A percentile compares a stretch with the other conserved stretches of the same genome.
These are phyloP conservation scores for Stenurella melanura DNA, from an alignment of 2,888 invertebrate genomes.

Conservation along the genomic window DNA sequence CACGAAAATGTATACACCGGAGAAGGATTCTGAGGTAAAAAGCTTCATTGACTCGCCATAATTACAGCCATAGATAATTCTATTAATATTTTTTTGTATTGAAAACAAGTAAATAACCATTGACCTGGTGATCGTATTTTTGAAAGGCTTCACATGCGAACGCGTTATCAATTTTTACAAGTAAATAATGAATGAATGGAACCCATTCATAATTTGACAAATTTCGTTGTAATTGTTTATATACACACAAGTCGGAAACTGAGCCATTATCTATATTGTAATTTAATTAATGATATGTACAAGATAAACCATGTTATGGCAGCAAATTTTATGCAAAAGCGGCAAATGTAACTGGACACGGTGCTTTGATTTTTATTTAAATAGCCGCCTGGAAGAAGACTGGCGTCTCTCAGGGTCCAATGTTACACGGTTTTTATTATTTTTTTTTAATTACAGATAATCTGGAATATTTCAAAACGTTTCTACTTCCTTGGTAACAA, in stretches of 20 bases:
- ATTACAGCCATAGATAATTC: too few species aligned
- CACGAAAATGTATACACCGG: too few species aligned
- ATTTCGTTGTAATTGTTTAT: background rate
- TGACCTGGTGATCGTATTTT: conserved; percentile 31
- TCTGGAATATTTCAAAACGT: too few species aligned
- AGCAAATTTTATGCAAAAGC: background rate
- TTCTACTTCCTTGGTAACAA: too few species aligned
- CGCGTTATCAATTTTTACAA: background rate
- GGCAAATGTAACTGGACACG: background rate
- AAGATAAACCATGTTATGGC: background rate
- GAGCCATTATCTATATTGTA: background rate
- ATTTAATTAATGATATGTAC: background rate
- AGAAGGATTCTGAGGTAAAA: too few species aligned
- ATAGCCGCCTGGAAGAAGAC: background rate
- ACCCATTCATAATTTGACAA: background rate
- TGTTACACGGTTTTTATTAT: background rate
- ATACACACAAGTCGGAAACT: background rate
- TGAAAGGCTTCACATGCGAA: background rate
- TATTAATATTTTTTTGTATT: conserved; percentile 38
- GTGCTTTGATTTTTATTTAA: background rate
- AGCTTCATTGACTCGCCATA: too few species aligned
- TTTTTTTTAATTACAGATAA: too few species aligned
- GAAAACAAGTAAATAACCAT: conserved; percentile 23
- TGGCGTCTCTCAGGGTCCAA: background rate
- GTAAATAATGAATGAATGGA: background rate